phyloP scores from a whole-genome alignment of 2,113 vertebrate genomes.

The Cryptomyrus ogoouensis region DNA sequence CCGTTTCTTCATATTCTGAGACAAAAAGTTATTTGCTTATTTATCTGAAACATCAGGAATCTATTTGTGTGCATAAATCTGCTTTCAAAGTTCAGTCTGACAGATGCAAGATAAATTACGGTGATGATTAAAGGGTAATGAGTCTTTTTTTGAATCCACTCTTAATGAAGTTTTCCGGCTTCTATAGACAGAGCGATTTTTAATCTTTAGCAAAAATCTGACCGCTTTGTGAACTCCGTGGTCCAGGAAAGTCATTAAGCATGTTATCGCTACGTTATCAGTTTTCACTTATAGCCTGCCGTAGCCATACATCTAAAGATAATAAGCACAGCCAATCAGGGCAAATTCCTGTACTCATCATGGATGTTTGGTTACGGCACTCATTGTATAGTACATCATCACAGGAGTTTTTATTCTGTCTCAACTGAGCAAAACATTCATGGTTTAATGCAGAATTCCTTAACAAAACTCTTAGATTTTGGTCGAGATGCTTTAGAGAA shows the following conservation, averaged over 20 bases:
- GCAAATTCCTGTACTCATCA: neutral
- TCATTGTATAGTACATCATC: neutral
- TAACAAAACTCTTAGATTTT: neutral
- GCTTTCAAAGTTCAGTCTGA: neutral
- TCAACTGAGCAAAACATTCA: neutral
- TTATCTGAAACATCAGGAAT: neutral
- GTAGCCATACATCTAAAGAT: conserved; percentile 36
- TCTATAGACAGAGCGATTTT: neutral
- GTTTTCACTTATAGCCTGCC: conserved; percentile 35
- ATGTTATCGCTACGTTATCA: conserved; percentile 53
- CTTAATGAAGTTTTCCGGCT: conserved; percentile 26
- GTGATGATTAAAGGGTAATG: neutral
- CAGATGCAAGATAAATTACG: neutral
- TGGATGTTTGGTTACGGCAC: neutral
- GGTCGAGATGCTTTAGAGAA: neutral
- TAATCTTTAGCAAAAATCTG: conserved; percentile 39
- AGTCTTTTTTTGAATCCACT: neutral
- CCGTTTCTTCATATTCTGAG: neutral
- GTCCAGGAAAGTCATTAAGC: conserved; percentile 59
- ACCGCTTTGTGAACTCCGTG: conserved; percentile 47
- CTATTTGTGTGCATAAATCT: neutral
- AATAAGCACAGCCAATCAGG: conserved; percentile 48
- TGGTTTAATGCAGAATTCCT: neutral
- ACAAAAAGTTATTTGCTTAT: neutral
- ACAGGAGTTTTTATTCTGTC: neutral